Percentiles rank a stretch among this genome's conserved stretches.
Evolutionary conservation across 2,888 invertebrate species (phyloP).

Genomic region (Yponomeuta malinellus): DNA sequence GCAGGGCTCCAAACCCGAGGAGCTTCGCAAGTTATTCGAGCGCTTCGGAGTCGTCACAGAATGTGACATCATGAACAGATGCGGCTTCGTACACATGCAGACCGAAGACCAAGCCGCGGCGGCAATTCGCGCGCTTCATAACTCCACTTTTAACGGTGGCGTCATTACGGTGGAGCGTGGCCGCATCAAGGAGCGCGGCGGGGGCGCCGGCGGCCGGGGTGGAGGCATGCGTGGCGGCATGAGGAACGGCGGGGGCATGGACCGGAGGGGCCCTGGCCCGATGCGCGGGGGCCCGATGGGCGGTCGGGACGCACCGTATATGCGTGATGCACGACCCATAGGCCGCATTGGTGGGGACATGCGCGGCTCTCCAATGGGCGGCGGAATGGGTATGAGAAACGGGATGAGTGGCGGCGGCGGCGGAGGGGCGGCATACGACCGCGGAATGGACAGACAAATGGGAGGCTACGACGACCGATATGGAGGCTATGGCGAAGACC

Average conservation of each 20-base stretch:
- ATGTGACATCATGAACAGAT: constrained; percentile 95
- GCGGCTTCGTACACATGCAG: constrained; percentile 95
- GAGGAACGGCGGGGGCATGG: constrained; percentile 50
- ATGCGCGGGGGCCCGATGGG: constrained; percentile 41
- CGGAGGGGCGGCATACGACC: constrained; percentile 42
- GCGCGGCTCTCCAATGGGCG: constrained; percentile 48
- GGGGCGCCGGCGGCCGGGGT: constrained; percentile 62
- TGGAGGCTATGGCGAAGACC: constrained; percentile 61
- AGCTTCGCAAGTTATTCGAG: constrained; percentile 87
- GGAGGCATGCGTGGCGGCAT: constrained; percentile 48
- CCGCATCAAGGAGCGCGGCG: constrained; percentile 82
- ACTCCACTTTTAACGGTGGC: constrained; percentile 87
- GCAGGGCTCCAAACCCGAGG: constrained; percentile 88
- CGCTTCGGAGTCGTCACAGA: constrained; percentile 92
- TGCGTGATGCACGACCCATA: constrained; percentile 46
- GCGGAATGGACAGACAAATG: constrained; percentile 44
- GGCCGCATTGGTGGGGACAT: constrained; percentile 38
- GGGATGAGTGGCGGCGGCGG: constrained; percentile 46
- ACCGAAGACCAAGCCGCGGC: constrained; percentile 87
- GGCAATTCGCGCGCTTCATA: constrained; percentile 88
- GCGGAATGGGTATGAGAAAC: constrained; percentile 61
- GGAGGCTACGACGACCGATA: constrained; percentile 56
- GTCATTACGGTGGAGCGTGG: constrained; percentile 90
- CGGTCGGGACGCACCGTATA: constrained; percentile 46
- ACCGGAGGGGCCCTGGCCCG: constrained; percentile 49